Percentiles rank a stretch among this genome's conserved stretches.
Evolutionary conservation across 2,113 vertebrate species (phyloP).

Genomic region (Porphyrio hochstetteri): DNA sequence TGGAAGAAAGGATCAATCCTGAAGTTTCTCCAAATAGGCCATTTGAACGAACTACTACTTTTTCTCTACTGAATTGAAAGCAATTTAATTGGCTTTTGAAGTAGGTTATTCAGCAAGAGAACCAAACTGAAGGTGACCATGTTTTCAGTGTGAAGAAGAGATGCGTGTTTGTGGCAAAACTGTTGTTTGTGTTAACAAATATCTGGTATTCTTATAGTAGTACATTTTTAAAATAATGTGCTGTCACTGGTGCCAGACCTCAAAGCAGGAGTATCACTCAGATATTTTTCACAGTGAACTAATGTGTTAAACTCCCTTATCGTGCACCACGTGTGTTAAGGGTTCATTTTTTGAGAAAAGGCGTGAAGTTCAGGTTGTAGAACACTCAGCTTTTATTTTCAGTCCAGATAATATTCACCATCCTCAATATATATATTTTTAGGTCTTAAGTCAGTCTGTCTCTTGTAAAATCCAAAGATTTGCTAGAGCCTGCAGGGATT

Average conservation of each 20-base stretch:
- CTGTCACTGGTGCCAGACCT: neutral
- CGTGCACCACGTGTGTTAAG: fast-evolving
- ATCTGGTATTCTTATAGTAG: neutral
- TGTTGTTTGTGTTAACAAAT: neutral
- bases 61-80: conserved; percentile 46
- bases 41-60: neutral
- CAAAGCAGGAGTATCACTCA: neutral
- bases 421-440: neutral
- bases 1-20: conserved; percentile 56
- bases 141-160: neutral
- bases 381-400: neutral
- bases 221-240: neutral
- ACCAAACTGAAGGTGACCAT: conserved; percentile 15
- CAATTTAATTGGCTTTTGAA: conserved; percentile 23
- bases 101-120: neutral
- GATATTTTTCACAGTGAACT: neutral
- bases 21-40: conserved; percentile 38
- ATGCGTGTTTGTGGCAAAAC: fast-evolving
- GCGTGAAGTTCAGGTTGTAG: neutral
- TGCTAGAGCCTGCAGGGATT: neutral
- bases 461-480: neutral
- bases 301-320: neutral
- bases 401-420: neutral
- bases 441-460: neutral
- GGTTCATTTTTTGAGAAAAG: neutral